phyloP scores from a whole-genome alignment of 2,797 vertebrate species.

The Enteromius thamalakanensis region DNA sequence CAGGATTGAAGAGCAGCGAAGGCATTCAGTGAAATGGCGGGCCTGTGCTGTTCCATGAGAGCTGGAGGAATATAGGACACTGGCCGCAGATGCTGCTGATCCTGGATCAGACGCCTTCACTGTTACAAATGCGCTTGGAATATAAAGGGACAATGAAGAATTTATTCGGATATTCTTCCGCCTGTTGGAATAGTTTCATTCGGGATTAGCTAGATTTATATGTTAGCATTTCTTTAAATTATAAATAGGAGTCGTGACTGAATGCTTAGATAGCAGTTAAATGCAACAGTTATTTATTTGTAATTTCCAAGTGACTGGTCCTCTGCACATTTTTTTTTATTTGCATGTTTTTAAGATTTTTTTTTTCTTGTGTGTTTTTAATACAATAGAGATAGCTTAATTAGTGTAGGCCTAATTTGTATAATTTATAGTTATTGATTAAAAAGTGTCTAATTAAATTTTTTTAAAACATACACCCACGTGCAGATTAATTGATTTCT shows the following conservation, averaged over 20 bases:
- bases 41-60: slow-evolving; percentile 71
- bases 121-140: slow-evolving; percentile 31
- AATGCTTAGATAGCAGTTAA: background rate
- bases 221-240: background rate
- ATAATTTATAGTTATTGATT: background rate
- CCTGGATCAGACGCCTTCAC: slow-evolving; percentile 59
- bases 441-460: background rate
- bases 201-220: background rate
- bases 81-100: slow-evolving; percentile 48
- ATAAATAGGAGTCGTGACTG: background rate
- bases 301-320: background rate
- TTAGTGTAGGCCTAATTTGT: background rate
- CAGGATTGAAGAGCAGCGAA: slow-evolving; percentile 70
- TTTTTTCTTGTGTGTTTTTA: background rate
- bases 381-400: no score
- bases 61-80: slow-evolving; percentile 58
- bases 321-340: background rate
- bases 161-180: background rate
- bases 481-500: background rate
- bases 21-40: slow-evolving; percentile 91
- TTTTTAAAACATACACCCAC: no score
- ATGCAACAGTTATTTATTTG: background rate
- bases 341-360: background rate
- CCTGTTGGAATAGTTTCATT: background rate
- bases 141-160: slow-evolving; percentile 16